Evolutionary conservation across 2,113 vertebrate genomes (phyloP).

Genomic region (Sisor rabdophorus): DNA sequence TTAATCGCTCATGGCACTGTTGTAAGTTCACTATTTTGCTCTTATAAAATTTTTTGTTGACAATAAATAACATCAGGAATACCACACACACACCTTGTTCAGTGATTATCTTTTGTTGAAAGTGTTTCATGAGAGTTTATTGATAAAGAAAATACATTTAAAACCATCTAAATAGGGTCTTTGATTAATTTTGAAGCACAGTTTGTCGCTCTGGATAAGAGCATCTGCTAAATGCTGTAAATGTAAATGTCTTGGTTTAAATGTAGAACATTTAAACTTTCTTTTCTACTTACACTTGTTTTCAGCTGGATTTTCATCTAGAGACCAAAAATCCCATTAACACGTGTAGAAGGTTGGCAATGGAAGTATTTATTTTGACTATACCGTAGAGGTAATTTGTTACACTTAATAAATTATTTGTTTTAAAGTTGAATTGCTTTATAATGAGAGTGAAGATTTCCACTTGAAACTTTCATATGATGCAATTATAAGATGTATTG

Average conservation of each 20-base stretch:
- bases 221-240: too few relatives aligned
- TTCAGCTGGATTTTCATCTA: neutral
- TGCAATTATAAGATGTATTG: too few relatives aligned
- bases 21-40: too few relatives aligned
- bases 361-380: neutral
- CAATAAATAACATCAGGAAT: too few relatives aligned
- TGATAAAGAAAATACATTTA: neutral
- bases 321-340: neutral
- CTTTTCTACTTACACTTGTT: neutral
- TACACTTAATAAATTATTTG: neutral
- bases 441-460: slow-evolving; percentile 17
- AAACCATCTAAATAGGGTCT: neutral
- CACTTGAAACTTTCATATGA: slow-evolving; percentile 2
- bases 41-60: too few relatives aligned
- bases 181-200: neutral
- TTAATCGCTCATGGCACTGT: too few relatives aligned
- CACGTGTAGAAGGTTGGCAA: neutral
- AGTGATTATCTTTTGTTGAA: too few relatives aligned
- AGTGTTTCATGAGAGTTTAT: neutral
- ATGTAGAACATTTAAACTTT: neutral
- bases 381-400: neutral
- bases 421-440: slow-evolving; percentile 3
- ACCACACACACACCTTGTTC: too few relatives aligned
- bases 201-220: too few relatives aligned
- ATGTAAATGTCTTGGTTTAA: too few relatives aligned